Evolutionary conservation across 37 sponge, comb jelly and placozoan species (phyloP).

Genomic region (Tethya wilhelma): DNA sequence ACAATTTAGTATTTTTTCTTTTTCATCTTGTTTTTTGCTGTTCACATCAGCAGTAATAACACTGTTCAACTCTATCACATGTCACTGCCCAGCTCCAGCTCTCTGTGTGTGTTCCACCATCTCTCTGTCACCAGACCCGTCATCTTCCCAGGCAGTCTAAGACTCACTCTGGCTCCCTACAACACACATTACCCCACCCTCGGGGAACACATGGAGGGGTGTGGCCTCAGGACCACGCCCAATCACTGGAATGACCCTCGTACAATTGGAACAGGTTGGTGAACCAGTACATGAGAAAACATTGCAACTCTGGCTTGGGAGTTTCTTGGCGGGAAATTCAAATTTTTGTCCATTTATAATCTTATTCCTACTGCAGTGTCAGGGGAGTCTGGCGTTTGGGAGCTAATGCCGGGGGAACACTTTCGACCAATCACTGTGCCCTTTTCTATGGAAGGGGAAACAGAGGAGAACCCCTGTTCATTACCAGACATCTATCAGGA

Average conservation of each 20-base stretch:
- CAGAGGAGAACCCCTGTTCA: constrained; percentile 29
- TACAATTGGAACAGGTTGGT: constrained; percentile 5
- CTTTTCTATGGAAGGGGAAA: constrained; percentile 53
- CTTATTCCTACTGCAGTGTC: too few relatives aligned
- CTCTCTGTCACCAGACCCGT: constrained; percentile 53
- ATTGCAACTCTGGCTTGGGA: too few relatives aligned
- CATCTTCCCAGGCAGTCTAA: constrained; percentile 37
- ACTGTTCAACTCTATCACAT: neutral
- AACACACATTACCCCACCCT: constrained; percentile 74
- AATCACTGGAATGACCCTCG: constrained; percentile 71
- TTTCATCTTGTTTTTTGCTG: neutral
- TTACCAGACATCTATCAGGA: constrained; percentile 53
- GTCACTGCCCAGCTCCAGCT: constrained; percentile 50
- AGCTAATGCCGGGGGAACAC: constrained; percentile 22
- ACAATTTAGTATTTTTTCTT: too few relatives aligned
- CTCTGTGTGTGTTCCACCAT: constrained; percentile 53
- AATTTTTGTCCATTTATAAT: too few relatives aligned
- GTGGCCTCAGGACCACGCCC: constrained; percentile 22
- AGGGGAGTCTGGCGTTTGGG: too few relatives aligned
- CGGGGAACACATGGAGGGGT: constrained; percentile 38
- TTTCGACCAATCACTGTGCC: constrained; percentile 52
- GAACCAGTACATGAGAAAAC: too few relatives aligned
- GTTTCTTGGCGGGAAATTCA: too few relatives aligned
- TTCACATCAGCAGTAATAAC: neutral
- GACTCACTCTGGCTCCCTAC: constrained; percentile 72